phyloP scores from a whole-genome alignment of 2,113 vertebrate species.

The Gobius niger region DNA sequence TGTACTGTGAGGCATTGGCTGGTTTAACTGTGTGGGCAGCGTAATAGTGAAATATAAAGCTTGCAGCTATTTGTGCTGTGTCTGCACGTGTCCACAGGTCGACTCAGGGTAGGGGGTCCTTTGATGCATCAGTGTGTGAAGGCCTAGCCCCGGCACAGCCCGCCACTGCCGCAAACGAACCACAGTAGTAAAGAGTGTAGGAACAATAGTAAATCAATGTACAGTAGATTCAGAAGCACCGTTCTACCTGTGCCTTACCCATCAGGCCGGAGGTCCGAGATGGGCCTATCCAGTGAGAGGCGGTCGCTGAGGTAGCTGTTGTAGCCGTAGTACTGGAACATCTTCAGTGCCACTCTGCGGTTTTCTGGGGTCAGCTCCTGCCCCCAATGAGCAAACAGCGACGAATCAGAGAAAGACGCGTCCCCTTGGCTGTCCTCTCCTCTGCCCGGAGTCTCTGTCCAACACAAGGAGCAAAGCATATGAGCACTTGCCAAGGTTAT shows the following conservation, averaged over 20 bases:
- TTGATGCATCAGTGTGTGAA: too few relatives aligned
- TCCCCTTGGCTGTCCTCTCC: conserved; percentile 78
- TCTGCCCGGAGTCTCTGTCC: conserved; percentile 85
- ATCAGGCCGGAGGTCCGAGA: conserved; percentile 90
- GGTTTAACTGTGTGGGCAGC: too few relatives aligned
- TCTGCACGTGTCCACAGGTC: too few relatives aligned
- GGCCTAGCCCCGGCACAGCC: too few relatives aligned
- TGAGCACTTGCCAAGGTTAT: conserved; percentile 29
- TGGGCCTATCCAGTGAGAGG: conserved; percentile 85
- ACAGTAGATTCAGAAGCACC: conserved; percentile 1
- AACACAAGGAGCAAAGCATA: conserved; percentile 49
- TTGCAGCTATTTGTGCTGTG: too few relatives aligned
- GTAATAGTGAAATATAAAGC: too few relatives aligned
- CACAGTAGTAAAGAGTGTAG: too few relatives aligned
- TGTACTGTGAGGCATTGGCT: too few relatives aligned
- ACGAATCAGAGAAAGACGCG: conserved; percentile 89
- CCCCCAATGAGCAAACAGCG: conserved; percentile 95
- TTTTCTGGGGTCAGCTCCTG: conserved; percentile 89
- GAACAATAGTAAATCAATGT: neutral
- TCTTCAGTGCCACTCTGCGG: conserved; percentile 86
- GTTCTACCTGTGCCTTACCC: conserved; percentile 79
- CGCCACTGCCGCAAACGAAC: too few relatives aligned
- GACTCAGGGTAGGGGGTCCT: too few relatives aligned
- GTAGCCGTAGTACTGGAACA: conserved; percentile 98
- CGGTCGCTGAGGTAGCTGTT: conserved; percentile 97